Base-by-base conservation (phyloP, 2,113 vertebrate genomes). In the Piprites chloris region DNA sequence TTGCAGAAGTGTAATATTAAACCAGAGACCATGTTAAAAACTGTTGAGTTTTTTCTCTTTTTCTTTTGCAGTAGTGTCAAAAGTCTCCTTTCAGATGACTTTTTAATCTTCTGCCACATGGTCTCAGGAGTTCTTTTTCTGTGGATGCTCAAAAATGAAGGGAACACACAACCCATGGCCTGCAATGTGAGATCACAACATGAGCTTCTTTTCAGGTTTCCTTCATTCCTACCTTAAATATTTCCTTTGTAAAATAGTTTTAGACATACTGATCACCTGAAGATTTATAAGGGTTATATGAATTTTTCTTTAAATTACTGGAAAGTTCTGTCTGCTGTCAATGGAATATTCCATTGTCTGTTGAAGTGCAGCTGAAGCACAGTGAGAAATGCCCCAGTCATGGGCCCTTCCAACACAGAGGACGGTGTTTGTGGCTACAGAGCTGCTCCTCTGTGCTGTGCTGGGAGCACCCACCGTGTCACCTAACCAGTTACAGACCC, bases 351-450 rank as follows among this genome's bases (percentile, higher is more conserved):
- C 11, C 14, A 12, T 26, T 81, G 16, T 37, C 14, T 49, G 42
- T 19, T 80, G 67, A 69, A 24, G 17, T 58, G 3, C n/a, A 44
- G 58, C 32, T 75, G 78, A 37, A 87, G 10, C 12, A 49, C 15
- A 53, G 11, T 23, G 46, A 44, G 67, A 59, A 72, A 33, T 55
- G 33, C 39, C 32, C 5, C 24, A 11, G 13, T 20, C 5, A 3
- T 3, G 30, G 58, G 44, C 22, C 35, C 9, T 42, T 46, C 8
- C 1, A 44, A 4, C 0, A 1, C 0, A 5, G 12, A 19, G 8
- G 10, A 2, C 2, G 9, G n/a, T 44, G 37, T 30, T 52, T 73
- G 76, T 49, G 56, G 39, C 24, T 67, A 9, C 0, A 1, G 3
- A 37, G 37, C 44, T 71, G 47, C 30, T 65, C 6, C 47, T 56